phyloP scores from a whole-genome alignment of 1,140 invertebrate species.

The Eupeodes corollae region DNA sequence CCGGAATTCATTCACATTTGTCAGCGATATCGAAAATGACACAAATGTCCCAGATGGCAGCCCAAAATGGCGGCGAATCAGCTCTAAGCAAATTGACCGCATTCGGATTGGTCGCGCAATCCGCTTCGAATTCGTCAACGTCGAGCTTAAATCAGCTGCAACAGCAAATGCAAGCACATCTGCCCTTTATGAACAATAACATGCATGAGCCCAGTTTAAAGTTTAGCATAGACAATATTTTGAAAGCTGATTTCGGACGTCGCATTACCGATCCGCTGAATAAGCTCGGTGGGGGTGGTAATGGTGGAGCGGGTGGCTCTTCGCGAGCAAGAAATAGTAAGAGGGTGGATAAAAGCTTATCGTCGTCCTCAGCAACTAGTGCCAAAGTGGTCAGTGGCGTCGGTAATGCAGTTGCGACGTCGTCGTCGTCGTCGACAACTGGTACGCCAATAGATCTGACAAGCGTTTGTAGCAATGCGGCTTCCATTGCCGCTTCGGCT shows the following conservation, averaged over 20 bases:
- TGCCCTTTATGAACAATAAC: conserved; percentile 14
- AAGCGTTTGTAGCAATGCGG: not conserved
- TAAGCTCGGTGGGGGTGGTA: not conserved
- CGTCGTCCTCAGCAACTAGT: conserved; percentile 9
- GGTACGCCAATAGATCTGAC: not conserved
- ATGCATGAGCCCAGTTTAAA: conserved; percentile 57
- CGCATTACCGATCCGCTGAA: conserved; percentile 56
- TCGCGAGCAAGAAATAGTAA: conserved; percentile 24
- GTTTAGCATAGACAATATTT: conserved; percentile 86
- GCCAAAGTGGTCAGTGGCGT: conserved; percentile 17
- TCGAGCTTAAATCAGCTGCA: conserved; percentile 11
- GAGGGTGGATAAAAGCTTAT: conserved; percentile 21
- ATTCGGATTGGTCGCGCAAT: too few relatives aligned
- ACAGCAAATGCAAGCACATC: conserved; percentile 13
- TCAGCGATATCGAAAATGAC: conserved; percentile 21
- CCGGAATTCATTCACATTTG: conserved; percentile 12
- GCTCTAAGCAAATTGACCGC: conserved; percentile 1
- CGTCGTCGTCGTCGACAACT: conserved; percentile 8
- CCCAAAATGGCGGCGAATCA: conserved; percentile 18
- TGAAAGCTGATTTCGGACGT: conserved; percentile 79
- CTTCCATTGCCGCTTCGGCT: not conserved
- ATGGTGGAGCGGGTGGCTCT: not conserved
- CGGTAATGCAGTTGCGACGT: not conserved
- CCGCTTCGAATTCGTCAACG: too few relatives aligned
- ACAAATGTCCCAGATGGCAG: conserved; percentile 23